phyloP scores from a whole-genome alignment of 1,140 invertebrate genomes.

The Drosophila neocordata region DNA sequence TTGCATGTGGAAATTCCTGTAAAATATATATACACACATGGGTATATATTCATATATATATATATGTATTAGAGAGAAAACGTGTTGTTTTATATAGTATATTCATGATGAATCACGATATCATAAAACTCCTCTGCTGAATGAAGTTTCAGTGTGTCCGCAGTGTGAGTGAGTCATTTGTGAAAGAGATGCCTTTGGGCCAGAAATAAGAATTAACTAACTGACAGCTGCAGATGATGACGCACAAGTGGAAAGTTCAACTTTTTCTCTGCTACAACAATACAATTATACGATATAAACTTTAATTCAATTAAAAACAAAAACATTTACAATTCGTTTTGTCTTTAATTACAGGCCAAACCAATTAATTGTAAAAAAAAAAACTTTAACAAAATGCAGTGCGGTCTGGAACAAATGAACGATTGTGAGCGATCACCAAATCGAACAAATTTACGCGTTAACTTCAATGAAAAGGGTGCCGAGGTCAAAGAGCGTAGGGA shows the following conservation, averaged over 20 bases:
- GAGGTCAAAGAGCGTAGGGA: slow-evolving; percentile 93
- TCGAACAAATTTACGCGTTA: slow-evolving; percentile 91
- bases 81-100: slow-evolving; percentile 17
- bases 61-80: slow-evolving; percentile 29
- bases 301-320: slow-evolving; percentile 56
- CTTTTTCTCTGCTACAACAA: not conserved
- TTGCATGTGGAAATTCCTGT: slow-evolving; percentile 65
- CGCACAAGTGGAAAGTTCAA: slow-evolving; percentile 40
- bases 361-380: slow-evolving; percentile 59
- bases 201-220: slow-evolving; percentile 49
- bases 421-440: slow-evolving; percentile 88
- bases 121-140: not conserved
- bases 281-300: slow-evolving; percentile 33
- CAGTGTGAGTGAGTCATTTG: slow-evolving; percentile 50
- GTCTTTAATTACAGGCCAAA: slow-evolving; percentile 62
- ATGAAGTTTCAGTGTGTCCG: not conserved
- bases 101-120: slow-evolving; percentile 56
- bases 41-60: too few relatives aligned
- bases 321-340: slow-evolving; percentile 45
- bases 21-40: slow-evolving; percentile 32
- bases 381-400: slow-evolving; percentile 76
- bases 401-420: slow-evolving; percentile 82
- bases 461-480: slow-evolving; percentile 92
- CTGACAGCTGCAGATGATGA: slow-evolving; percentile 24
- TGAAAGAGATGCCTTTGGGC: slow-evolving; percentile 46